Percentiles rank a stretch among this genome's conserved stretches.
Conservation (phyloP, 2,888 invertebrate genomes). For the Meganola albula region DNA sequence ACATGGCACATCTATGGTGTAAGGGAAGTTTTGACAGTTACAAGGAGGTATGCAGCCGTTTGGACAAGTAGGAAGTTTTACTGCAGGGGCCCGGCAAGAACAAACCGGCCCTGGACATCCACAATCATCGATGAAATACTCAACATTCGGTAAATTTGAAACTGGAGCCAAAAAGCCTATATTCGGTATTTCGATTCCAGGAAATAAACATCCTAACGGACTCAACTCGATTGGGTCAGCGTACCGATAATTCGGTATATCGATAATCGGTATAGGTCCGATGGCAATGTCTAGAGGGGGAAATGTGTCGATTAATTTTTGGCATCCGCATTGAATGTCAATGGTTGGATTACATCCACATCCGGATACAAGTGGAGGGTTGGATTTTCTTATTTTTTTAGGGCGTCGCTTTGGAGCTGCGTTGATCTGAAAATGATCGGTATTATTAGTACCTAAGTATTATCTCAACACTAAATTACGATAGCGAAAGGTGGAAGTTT, state of each 20-base stretch:
- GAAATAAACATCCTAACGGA: conserved; percentile 19
- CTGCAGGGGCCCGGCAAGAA: conserved; percentile 18
- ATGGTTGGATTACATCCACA: conserved; percentile 19
- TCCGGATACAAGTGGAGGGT: conserved; percentile 10
- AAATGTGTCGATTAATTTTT: conserved; percentile 14
- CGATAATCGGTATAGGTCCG: conserved; percentile 12
- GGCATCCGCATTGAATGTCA: conserved; percentile 21
- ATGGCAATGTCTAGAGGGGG: conserved; percentile 6
- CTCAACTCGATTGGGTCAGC: conserved; percentile 16
- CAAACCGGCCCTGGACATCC: conserved; percentile 19
- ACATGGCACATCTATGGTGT: not conserved
- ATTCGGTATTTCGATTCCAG: conserved; percentile 14
- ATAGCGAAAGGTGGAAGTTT: no score
- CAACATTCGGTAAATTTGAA: conserved; percentile 9
- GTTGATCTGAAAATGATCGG: conserved; percentile 17
- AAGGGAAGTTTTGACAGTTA: conserved; percentile 17
- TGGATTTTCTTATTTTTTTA: conserved; percentile 15
- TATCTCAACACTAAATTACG: no score
- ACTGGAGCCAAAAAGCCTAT: conserved; percentile 9
- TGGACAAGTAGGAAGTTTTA: conserved; percentile 19
- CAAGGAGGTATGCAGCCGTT: conserved; percentile 15
- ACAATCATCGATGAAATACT: conserved; percentile 16
- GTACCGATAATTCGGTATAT: conserved; percentile 23
- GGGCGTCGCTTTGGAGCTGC: conserved; percentile 14
- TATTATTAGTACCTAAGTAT: no score